Evolutionary conservation across 2,888 invertebrate genomes (phyloP).

Genomic region (Oegoconia quadripuncta): DNA sequence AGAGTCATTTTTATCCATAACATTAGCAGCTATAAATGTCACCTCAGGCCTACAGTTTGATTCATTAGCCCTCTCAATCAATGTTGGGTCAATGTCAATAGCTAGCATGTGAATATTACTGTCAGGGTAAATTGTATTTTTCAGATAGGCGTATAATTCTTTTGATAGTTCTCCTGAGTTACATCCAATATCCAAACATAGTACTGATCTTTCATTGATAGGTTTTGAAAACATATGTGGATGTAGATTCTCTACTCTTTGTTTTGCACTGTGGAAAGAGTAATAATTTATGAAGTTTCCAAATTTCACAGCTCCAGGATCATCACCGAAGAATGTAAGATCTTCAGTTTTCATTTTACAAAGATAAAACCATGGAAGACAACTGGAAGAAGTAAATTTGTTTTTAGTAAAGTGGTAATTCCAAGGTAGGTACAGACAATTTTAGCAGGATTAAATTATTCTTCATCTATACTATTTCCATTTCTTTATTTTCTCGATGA

Average conservation of each 20-base stretch:
- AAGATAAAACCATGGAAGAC: no score
- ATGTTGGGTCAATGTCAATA: constrained; percentile 85
- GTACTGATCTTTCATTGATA: constrained; percentile 34
- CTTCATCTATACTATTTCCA: no score
- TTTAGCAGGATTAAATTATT: no score
- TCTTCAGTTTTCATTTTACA: constrained; percentile 27
- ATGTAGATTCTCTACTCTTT: constrained; percentile 81
- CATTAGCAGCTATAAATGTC: constrained; percentile 79
- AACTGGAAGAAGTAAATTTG: no score
- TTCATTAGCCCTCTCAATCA: constrained; percentile 84
- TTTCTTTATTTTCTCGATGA: no score
- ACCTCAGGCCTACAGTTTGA: constrained; percentile 65
- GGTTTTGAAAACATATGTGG: constrained; percentile 49
- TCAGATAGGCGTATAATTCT: constrained; percentile 75
- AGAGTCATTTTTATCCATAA: constrained; percentile 69
- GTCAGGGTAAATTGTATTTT: constrained; percentile 44
- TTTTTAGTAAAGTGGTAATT: no score
- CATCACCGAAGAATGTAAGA: constrained; percentile 69
- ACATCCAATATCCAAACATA: constrained; percentile 87
- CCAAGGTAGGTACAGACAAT: no score
- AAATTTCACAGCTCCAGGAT: constrained; percentile 88
- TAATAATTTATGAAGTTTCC: constrained; percentile 95
- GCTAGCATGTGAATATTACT: constrained; percentile 77
- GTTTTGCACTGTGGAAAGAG: constrained; percentile 85
- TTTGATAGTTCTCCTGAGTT: constrained; percentile 88